phyloP scores from a whole-genome alignment of 2,797 vertebrate genomes.

The Antennarius maculatus region DNA sequence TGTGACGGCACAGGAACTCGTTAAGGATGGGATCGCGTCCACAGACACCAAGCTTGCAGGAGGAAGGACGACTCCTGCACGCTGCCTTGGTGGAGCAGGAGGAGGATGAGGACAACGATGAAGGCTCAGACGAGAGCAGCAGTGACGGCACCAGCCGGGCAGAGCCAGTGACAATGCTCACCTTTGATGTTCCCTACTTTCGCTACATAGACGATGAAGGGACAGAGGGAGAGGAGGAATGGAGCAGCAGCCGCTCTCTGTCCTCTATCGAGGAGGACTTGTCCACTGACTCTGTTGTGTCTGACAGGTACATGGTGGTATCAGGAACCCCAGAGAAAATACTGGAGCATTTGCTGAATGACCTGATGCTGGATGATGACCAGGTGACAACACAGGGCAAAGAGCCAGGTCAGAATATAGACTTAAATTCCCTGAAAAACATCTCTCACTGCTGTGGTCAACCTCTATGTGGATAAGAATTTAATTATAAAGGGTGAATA shows the following conservation, averaged over 20 bases:
- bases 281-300: slow-evolving; percentile 87
- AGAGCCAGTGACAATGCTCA: slow-evolving; percentile 86
- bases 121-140: slow-evolving; percentile 72
- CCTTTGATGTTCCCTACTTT: slow-evolving; percentile 98
- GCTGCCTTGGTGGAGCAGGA: slow-evolving; percentile 84
- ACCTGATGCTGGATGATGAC: slow-evolving; percentile 90
- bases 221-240: slow-evolving; percentile 90
- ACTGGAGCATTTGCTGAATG: slow-evolving; percentile 92
- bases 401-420: slow-evolving; percentile 86
- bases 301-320: slow-evolving; percentile 93
- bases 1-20: slow-evolving; percentile 62
- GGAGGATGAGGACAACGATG: slow-evolving; percentile 79
- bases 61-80: slow-evolving; percentile 75
- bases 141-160: slow-evolving; percentile 75
- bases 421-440: slow-evolving; percentile 10
- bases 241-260: slow-evolving; percentile 94
- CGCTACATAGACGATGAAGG: slow-evolving; percentile 98
- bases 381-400: slow-evolving; percentile 73
- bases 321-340: slow-evolving; percentile 95
- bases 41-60: slow-evolving; percentile 81
- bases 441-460: slow-evolving; percentile 1
- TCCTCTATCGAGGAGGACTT: slow-evolving; percentile 95
- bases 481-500: not conserved
- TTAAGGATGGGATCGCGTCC: slow-evolving; percentile 90
- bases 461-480: slow-evolving; percentile 1